phyloP scores from a whole-genome alignment of 2,113 vertebrate species.

The Tetrao urogallus region DNA sequence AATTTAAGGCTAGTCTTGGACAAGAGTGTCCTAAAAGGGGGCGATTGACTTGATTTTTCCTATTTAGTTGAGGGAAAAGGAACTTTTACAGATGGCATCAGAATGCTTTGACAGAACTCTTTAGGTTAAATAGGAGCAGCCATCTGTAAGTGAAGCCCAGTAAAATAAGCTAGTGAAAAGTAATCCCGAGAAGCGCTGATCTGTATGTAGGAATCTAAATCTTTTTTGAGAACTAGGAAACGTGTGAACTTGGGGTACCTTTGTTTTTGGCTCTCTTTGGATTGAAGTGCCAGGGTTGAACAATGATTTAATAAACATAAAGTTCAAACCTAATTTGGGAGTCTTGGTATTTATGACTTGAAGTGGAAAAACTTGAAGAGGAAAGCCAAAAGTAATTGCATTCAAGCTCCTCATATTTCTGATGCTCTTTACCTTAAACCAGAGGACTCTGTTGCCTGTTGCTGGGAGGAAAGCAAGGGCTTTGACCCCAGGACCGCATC shows the following conservation, averaged over 20 bases:
- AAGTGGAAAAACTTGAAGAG: background rate
- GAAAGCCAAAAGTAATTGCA: background rate
- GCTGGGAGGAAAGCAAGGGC: background rate
- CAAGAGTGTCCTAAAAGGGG: background rate
- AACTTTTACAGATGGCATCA: background rate
- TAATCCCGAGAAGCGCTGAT: background rate
- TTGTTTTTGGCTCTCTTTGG: background rate
- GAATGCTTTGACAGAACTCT: background rate
- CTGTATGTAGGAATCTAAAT: background rate
- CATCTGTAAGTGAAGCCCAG: background rate
- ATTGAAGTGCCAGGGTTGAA: background rate
- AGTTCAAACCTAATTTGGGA: background rate
- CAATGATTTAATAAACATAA: background rate
- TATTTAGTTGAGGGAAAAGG: background rate
- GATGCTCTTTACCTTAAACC: background rate
- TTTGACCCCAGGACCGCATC: background rate
- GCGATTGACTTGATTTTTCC: background rate
- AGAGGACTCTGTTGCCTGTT: background rate
- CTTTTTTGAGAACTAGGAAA: background rate
- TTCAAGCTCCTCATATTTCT: background rate
- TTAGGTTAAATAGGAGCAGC: background rate
- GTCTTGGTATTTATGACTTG: background rate
- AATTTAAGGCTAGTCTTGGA: background rate
- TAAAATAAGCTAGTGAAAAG: background rate
- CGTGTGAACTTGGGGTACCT: fast-evolving